These are phyloP conservation scores for Enteromius afrohamiltoni DNA, from an alignment of 2,797 vertebrate species.

Conservation along the genomic window DNA sequence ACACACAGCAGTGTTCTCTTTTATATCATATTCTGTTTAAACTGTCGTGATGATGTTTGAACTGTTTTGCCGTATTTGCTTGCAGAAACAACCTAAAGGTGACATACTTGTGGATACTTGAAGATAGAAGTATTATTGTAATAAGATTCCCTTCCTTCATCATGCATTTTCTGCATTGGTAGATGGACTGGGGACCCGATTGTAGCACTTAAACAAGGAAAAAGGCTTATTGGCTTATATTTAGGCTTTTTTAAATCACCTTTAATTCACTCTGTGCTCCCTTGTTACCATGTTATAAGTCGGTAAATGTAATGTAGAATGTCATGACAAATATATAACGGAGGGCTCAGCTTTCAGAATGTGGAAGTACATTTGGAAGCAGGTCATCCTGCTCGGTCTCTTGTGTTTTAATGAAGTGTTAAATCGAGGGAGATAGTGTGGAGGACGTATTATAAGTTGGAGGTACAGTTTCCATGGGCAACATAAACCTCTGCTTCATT, in stretches of 20 bases:
- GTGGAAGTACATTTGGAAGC: neutral
- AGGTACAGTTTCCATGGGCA: neutral
- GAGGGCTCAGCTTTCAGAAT: neutral
- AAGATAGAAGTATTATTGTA: neutral
- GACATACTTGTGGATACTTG: neutral
- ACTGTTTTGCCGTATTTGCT: neutral
- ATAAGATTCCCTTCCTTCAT: neutral
- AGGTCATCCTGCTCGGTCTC: neutral
- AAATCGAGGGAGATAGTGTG: neutral
- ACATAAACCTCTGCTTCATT: conserved; percentile 1
- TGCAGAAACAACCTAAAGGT: neutral
- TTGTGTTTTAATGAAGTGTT: neutral
- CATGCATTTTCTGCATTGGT: neutral
- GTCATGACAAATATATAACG: neutral
- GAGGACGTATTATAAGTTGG: conserved; percentile 11
- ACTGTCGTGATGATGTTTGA: neutral
- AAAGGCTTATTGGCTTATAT: neutral
- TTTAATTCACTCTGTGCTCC: neutral
- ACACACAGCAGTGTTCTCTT: too few species aligned
- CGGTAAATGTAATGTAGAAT: neutral
- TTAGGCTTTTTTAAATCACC: neutral
- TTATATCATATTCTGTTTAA: too few species aligned
- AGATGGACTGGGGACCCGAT: neutral
- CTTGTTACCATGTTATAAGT: neutral
- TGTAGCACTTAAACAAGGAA: neutral